Evolutionary conservation across 1,140 invertebrate species (phyloP).

Genomic region (Mycetomoellerius zeteki): DNA sequence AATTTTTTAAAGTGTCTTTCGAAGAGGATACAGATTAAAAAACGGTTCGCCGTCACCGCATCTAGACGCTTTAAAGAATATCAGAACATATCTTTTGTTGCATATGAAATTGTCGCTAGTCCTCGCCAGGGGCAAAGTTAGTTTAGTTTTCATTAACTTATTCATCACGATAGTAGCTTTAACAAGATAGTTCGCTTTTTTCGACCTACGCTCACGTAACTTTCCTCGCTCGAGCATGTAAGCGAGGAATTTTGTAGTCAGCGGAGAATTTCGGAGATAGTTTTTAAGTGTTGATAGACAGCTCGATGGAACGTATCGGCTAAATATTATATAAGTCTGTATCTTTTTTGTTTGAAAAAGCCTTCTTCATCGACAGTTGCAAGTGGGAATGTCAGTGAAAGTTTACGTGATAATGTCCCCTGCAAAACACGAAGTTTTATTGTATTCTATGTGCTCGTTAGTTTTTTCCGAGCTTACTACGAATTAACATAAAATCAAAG

Average conservation of each 20-base stretch:
- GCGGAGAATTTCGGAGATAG: conserved; percentile 44
- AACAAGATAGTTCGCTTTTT: conserved; percentile 64
- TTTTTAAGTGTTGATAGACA: conserved; percentile 54
- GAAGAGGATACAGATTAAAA: conserved; percentile 15
- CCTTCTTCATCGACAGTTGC: conserved; percentile 31
- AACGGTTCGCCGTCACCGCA: background rate
- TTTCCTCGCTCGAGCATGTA: background rate
- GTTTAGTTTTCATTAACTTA: conserved; percentile 8
- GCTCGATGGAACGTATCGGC: conserved; percentile 60
- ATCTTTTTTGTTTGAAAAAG: conserved; percentile 14
- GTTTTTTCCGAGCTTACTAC: background rate
- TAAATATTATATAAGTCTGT: conserved; percentile 64
- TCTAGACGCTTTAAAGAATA: conserved; percentile 26
- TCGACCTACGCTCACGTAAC: conserved; percentile 24
- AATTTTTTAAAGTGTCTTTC: conserved; percentile 53
- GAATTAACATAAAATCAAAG: conserved; percentile 66
- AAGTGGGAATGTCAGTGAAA: background rate
- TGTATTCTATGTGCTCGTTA: conserved; percentile 1
- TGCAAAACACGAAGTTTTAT: conserved; percentile 2
- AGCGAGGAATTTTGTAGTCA: background rate
- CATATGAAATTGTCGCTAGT: conserved; percentile 8
- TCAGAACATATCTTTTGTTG: conserved; percentile 54
- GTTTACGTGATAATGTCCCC: background rate
- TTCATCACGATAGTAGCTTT: conserved; percentile 49
- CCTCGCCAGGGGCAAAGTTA: background rate